Conservation (phyloP, 2,797 vertebrate species). For the Propithecus deckenii region DNA sequence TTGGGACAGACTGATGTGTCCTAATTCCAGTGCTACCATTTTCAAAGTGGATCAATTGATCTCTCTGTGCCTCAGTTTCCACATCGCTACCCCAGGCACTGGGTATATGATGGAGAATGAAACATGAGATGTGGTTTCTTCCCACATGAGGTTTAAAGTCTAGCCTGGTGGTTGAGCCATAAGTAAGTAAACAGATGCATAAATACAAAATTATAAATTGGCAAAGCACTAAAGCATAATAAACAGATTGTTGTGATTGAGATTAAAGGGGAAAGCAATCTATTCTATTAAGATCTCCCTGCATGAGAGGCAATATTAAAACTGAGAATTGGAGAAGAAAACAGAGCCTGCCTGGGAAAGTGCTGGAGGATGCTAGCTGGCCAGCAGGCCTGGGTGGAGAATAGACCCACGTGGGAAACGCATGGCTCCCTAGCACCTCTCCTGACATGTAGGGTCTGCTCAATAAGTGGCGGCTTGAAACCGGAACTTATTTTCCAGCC, state of each 20-base stretch:
- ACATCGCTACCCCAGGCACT: neutral
- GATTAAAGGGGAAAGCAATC: neutral
- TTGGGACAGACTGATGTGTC: neutral
- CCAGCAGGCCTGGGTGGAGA: fast-evolving
- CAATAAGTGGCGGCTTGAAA: neutral
- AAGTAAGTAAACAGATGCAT: neutral
- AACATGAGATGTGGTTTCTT: neutral
- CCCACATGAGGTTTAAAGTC: neutral
- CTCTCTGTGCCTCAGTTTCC: neutral
- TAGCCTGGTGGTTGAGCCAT: neutral
- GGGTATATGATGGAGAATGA: neutral
- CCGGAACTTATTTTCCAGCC: neutral
- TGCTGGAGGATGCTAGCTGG: neutral
- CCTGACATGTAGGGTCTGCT: neutral
- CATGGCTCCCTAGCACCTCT: neutral
- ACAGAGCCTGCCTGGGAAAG: neutral
- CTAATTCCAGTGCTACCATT: too few relatives aligned
- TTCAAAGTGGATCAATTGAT: neutral
- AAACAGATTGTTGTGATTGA: neutral
- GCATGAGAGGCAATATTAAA: neutral
- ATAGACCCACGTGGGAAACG: fast-evolving
- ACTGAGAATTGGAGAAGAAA: neutral
- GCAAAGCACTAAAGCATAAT: neutral
- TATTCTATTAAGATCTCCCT: neutral
- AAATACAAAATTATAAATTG: neutral